Conservation (phyloP, 2,888 invertebrate genomes). For the Drosophila tripunctata region DNA sequence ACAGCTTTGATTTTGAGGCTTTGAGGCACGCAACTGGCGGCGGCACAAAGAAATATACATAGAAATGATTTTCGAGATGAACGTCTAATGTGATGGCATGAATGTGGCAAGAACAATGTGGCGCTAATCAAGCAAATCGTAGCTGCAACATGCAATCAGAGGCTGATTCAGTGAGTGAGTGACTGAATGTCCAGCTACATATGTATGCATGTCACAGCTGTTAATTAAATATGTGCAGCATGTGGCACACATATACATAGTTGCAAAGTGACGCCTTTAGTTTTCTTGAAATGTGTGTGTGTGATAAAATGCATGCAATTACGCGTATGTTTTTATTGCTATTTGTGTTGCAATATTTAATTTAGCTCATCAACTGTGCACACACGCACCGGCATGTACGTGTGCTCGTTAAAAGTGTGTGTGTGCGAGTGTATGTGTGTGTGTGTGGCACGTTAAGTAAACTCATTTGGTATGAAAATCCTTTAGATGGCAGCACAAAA, state of each 20-base stretch:
- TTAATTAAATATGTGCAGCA: conserved; percentile 33
- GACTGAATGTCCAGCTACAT: conserved; percentile 26
- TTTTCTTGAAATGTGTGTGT: conserved; percentile 16
- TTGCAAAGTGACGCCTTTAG: conserved; percentile 6
- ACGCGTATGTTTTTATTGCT: conserved; percentile 58
- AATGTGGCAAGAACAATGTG: conserved; percentile 45
- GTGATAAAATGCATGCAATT: conserved; percentile 54
- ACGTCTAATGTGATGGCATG: neutral
- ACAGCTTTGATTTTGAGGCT: conserved; percentile 26
- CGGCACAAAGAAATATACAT: too few relatives aligned
- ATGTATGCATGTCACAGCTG: conserved; percentile 18
- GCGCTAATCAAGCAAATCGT: conserved; percentile 59
- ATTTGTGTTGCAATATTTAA: conserved; percentile 74
- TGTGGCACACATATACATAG: conserved; percentile 1
- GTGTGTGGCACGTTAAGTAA: conserved; percentile 20
- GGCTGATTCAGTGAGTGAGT: conserved; percentile 44
- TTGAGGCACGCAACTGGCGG: conserved; percentile 10
- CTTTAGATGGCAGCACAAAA: conserved; percentile 29
- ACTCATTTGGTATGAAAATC: conserved; percentile 25
- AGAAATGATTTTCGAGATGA: neutral
- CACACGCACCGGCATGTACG: conserved; percentile 20
- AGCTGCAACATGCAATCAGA: conserved; percentile 46
- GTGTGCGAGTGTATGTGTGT: conserved; percentile 14
- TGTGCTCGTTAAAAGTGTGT: conserved; percentile 26
- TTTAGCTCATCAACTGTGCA: conserved; percentile 66